phyloP scores from a whole-genome alignment of 2,888 invertebrate species.

The Lithodes maja region DNA sequence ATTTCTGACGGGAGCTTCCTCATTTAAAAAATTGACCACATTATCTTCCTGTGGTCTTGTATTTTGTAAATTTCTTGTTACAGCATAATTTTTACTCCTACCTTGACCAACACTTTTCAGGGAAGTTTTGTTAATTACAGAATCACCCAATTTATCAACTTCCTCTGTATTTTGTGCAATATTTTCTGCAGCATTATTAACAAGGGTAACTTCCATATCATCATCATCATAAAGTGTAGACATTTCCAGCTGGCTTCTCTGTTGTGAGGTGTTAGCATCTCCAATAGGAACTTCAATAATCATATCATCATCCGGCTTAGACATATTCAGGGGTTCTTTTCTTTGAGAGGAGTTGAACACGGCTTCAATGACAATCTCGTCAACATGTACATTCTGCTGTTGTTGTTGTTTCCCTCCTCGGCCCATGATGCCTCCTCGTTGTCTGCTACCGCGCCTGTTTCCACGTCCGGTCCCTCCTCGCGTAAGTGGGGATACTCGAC shows the following conservation, averaged over 20 bases:
- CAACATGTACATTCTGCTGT: background rate
- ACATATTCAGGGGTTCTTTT: background rate
- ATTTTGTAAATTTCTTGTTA: background rate
- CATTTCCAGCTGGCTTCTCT: too few relatives aligned
- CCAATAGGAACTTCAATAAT: background rate
- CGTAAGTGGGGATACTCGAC: too few relatives aligned
- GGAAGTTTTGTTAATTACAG: too few relatives aligned
- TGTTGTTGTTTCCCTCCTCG: background rate
- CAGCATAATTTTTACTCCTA: background rate
- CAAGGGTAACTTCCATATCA: too few relatives aligned
- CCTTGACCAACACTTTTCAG: too few relatives aligned
- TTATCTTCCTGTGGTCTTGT: background rate
- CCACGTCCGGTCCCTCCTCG: background rate
- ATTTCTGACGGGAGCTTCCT: too few relatives aligned
- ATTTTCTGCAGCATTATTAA: too few relatives aligned
- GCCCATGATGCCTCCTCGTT: background rate
- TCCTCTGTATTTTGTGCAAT: too few relatives aligned
- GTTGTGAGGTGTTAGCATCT: background rate
- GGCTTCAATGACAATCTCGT: conserved; percentile 5
- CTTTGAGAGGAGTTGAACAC: background rate
- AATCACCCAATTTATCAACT: too few relatives aligned
- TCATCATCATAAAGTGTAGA: too few relatives aligned
- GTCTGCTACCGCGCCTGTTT: background rate
- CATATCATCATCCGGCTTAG: conserved; percentile 2
- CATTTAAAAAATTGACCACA: too few relatives aligned